These are phyloP conservation scores for Enteromius paludinosus DNA, from an alignment of 2,797 vertebrate species.

Conservation along the genomic window DNA sequence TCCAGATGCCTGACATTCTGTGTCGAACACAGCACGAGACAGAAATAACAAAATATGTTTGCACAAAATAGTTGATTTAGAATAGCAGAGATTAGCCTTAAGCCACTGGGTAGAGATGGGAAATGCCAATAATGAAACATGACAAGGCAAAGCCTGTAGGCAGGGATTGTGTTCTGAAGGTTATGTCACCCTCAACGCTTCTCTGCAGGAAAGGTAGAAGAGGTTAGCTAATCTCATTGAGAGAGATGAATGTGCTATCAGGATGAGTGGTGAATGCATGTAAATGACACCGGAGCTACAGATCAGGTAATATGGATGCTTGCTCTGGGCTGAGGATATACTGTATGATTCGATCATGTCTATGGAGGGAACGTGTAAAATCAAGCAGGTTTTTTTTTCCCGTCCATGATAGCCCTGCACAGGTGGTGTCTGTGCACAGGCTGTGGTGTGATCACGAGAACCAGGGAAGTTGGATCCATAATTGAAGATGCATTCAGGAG, in stretches of 20 bases:
- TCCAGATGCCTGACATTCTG: conserved; percentile 23
- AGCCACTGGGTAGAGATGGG: conserved; percentile 9
- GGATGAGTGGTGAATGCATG: conserved; percentile 12
- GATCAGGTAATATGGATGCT: not conserved
- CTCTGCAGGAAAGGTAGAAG: conserved; percentile 40
- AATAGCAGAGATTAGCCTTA: conserved; percentile 33
- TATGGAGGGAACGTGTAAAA: conserved; percentile 12
- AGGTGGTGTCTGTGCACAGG: conserved; percentile 3
- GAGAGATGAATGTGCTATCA: conserved; percentile 11
- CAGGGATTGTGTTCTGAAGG: conserved; percentile 35
- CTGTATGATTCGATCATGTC: conserved; percentile 21
- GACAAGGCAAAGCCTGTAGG: conserved; percentile 45
- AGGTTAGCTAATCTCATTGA: conserved; percentile 46
- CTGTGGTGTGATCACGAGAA: conserved; percentile 21
- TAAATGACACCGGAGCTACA: conserved; percentile 36
- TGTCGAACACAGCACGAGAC: not conserved
- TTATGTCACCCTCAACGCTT: conserved; percentile 33
- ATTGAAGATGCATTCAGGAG: conserved; percentile 1
- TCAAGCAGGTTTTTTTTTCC: not conserved
- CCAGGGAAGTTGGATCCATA: conserved; percentile 9
- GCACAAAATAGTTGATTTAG: conserved; percentile 23
- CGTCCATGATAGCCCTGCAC: not conserved
- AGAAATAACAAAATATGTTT: conserved; percentile 18
- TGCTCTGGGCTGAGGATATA: not conserved
- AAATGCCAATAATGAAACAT: conserved; percentile 55